Evolutionary conservation across 2,113 vertebrate species (phyloP).

Genomic region (Thalassoma bifasciatum): DNA sequence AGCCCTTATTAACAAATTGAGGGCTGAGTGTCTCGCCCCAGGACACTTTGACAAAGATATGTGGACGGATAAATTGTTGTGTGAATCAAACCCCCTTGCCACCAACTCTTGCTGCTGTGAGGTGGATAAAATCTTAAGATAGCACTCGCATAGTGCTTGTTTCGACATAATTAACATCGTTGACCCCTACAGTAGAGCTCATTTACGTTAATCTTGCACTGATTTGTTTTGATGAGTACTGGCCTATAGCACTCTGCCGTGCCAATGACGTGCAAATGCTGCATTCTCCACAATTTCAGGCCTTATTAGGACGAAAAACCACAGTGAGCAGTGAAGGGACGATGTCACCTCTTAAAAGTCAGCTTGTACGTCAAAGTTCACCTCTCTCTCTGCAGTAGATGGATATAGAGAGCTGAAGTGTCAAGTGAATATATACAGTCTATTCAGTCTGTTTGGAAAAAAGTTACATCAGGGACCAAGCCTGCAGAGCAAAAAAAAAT

Average conservation of each 20-base stretch:
- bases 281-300: neutral
- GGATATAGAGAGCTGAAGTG: neutral
- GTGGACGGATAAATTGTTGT: constrained; percentile 28
- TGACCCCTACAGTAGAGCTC: constrained; percentile 39
- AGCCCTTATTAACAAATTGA: constrained; percentile 35
- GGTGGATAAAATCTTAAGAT: constrained; percentile 39
- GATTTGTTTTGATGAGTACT: constrained; percentile 26
- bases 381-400: constrained; percentile 9
- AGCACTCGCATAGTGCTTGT: constrained; percentile 22
- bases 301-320: neutral
- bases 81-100: constrained; percentile 28
- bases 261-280: neutral
- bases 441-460: constrained; percentile 9
- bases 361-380: neutral
- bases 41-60: constrained; percentile 40
- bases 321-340: constrained; percentile 6
- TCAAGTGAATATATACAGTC: constrained; percentile 15
- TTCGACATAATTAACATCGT: constrained; percentile 56
- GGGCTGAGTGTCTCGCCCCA: constrained; percentile 27
- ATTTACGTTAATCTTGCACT: constrained; percentile 10
- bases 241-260: constrained; percentile 9
- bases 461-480: constrained; percentile 4
- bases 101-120: constrained; percentile 32
- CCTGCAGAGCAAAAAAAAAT: constrained; percentile 25
- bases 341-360: constrained; percentile 14